Evolutionary conservation across 2,113 vertebrate genomes (phyloP).

Genomic region (Poeciliopsis occidentalis): DNA sequence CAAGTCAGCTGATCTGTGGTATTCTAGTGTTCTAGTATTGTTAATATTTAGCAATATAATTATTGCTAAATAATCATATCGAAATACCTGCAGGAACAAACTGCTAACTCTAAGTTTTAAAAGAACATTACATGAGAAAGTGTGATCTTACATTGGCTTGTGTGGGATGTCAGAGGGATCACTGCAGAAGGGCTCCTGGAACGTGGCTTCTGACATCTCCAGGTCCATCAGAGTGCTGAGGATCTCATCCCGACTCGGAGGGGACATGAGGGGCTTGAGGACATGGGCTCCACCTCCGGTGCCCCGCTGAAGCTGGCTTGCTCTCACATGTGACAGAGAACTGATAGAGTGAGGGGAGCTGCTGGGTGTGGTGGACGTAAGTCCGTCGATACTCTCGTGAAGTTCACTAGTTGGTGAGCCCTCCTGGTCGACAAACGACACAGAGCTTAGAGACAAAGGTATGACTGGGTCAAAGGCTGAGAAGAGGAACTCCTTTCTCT

Average conservation of each 20-base stretch:
- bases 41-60: too few species aligned
- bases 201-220: constrained; percentile 91
- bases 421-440: constrained; percentile 85
- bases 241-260: constrained; percentile 96
- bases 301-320: constrained; percentile 84
- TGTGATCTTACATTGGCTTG: constrained; percentile 88
- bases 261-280: constrained; percentile 97
- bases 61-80: too few species aligned
- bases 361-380: constrained; percentile 90
- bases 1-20: too few species aligned
- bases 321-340: constrained; percentile 91
- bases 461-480: constrained; percentile 79
- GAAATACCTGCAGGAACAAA: too few species aligned
- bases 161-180: constrained; percentile 93
- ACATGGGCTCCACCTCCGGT: constrained; percentile 83
- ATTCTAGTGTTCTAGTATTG: too few species aligned
- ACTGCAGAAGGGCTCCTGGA: constrained; percentile 97
- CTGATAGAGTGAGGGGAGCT: constrained; percentile 93
- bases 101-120: neutral
- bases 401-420: constrained; percentile 89
- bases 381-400: constrained; percentile 83
- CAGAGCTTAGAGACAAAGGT: constrained; percentile 83
- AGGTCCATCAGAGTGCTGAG: constrained; percentile 89
- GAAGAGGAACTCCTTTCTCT: constrained; percentile 83
- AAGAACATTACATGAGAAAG: too few species aligned